Evolutionary conservation across 2,888 invertebrate genomes (phyloP).

Genomic region (Aphodius granarius): DNA sequence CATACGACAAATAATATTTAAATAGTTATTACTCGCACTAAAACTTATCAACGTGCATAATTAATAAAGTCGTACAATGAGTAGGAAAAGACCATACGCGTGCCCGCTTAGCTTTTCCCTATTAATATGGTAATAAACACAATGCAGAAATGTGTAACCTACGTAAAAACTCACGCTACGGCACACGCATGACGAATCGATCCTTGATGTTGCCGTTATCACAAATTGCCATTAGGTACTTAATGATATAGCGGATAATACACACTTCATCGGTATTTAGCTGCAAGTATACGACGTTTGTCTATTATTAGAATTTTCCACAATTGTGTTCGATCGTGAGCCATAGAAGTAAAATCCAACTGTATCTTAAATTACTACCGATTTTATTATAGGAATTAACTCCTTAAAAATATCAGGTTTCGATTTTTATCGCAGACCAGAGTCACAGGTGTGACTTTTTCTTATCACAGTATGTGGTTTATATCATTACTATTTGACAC

Average conservation of each 20-base stretch:
- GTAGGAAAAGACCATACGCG: background rate
- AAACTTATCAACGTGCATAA: background rate
- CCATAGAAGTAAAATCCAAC: no score
- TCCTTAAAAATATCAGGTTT: no score
- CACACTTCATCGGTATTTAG: background rate
- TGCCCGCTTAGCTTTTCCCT: background rate
- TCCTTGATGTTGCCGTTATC: background rate
- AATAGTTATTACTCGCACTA: background rate
- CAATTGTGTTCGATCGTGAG: no score
- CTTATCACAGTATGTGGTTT: no score
- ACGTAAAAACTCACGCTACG: background rate
- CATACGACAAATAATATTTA: background rate
- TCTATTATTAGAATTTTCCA: background rate
- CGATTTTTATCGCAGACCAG: no score
- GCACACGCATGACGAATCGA: background rate
- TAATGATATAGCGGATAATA: background rate
- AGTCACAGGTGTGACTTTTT: no score
- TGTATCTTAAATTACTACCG: no score
- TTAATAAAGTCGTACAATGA: background rate
- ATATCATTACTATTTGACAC: no score
- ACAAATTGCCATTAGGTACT: background rate
- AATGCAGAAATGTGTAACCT: background rate
- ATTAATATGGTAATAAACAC: background rate
- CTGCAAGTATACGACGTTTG: background rate
- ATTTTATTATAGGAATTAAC: no score